These are phyloP conservation scores for Proctacanthus coquilletti DNA, from an alignment of 1,140 invertebrate genomes.

Conservation along the genomic window DNA sequence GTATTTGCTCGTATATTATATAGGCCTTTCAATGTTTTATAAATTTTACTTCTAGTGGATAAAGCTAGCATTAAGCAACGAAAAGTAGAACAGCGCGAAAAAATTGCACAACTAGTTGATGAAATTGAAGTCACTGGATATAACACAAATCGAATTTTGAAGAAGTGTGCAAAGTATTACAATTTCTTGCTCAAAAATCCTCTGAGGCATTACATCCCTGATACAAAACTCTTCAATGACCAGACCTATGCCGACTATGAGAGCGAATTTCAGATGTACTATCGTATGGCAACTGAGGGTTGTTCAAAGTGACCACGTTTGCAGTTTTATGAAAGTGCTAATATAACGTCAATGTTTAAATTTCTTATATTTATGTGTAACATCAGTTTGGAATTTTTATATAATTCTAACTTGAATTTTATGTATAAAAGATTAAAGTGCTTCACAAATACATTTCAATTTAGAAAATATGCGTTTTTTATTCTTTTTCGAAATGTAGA, in stretches of 20 bases:
- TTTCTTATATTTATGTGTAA: too few species aligned
- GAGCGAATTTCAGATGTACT: conserved; percentile 19
- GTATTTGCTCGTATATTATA: too few species aligned
- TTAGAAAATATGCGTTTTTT: too few species aligned
- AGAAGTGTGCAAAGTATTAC: conserved; percentile 16
- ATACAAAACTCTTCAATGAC: conserved; percentile 14
- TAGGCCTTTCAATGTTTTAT: too few species aligned
- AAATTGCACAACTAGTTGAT: conserved; percentile 19
- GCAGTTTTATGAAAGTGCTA: too few species aligned
- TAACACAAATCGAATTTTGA: conserved; percentile 13
- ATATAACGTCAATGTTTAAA: too few species aligned
- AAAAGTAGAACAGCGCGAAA: conserved; percentile 16
- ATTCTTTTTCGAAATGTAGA: too few species aligned
- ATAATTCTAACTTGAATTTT: too few species aligned
- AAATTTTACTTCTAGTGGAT: conserved; percentile 19
- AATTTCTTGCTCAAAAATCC: conserved; percentile 21
- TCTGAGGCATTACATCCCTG: conserved; percentile 16
- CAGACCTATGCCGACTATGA: conserved; percentile 19
- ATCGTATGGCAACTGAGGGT: conserved; percentile 18
- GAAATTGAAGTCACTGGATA: conserved; percentile 15
- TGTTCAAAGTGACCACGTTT: too few species aligned
- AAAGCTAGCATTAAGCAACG: conserved; percentile 16
- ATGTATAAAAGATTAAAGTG: too few species aligned
- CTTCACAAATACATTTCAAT: too few species aligned
- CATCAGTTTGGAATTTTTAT: too few species aligned